Conservation (phyloP, 1,140 invertebrate genomes). For the Trinorchestia longiramus region DNA sequence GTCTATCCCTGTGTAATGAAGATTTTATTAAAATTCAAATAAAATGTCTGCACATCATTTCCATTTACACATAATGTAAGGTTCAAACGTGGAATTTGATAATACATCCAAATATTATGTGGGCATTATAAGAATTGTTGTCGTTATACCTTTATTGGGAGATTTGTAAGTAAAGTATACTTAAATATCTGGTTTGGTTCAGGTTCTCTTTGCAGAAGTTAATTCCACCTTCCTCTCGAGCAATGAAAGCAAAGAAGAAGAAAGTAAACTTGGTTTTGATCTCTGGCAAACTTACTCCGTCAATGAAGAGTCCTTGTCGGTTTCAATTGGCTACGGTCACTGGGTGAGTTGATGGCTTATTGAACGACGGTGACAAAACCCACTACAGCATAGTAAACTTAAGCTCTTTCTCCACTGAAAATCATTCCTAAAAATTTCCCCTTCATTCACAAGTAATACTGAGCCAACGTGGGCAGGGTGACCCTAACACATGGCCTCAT, state of each 20-base stretch:
- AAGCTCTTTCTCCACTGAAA: not conserved
- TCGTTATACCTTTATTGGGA: too few relatives aligned
- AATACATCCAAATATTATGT: too few relatives aligned
- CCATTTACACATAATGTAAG: too few relatives aligned
- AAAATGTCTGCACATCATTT: too few relatives aligned
- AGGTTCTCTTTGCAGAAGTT: not conserved
- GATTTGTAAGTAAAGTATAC: too few relatives aligned
- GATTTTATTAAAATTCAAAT: too few relatives aligned
- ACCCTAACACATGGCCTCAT: too few relatives aligned
- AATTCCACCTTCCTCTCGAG: not conserved
- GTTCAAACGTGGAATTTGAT: too few relatives aligned
- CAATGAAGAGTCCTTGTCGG: not conserved
- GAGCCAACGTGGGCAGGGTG: too few relatives aligned
- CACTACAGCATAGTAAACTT: not conserved
- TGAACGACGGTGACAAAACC: not conserved
- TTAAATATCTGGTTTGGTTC: not conserved
- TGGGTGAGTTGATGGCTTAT: not conserved
- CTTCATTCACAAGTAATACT: not conserved
- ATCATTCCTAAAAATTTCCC: not conserved
- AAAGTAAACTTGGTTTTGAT: conserved; percentile 63
- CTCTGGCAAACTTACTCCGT: not conserved
- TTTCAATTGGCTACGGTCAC: not conserved
- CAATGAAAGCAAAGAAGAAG: conserved; percentile 63
- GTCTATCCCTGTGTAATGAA: too few relatives aligned
- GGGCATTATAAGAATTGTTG: too few relatives aligned